These are phyloP conservation scores for Papilio helenus DNA, from an alignment of 1,140 invertebrate genomes.

Conservation along the genomic window DNA sequence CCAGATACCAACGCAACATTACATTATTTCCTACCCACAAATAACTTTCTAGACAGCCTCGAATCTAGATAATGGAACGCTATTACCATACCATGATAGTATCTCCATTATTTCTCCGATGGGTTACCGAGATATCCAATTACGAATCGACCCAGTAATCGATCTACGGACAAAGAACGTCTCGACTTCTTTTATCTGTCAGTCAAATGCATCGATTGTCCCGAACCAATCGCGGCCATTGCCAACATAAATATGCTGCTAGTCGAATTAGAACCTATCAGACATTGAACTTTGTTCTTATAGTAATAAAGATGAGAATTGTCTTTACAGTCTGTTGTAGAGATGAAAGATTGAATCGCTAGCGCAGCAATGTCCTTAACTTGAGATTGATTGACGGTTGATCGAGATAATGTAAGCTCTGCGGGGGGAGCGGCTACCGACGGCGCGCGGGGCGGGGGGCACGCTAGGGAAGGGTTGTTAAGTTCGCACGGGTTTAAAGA, in stretches of 20 bases:
- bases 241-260: conserved; percentile 44
- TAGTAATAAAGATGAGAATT: conserved; percentile 36
- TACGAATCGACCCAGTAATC: conserved; percentile 68
- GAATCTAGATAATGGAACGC: conserved; percentile 33
- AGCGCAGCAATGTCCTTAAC: conserved; percentile 54
- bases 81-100: conserved; percentile 43
- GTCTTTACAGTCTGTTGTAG: neutral
- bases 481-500: conserved; percentile 31
- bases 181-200: conserved; percentile 76
- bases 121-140: conserved; percentile 61
- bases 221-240: conserved; percentile 56
- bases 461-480: neutral
- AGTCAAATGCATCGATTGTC: conserved; percentile 73
- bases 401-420: conserved; percentile 68
- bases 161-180: conserved; percentile 67
- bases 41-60: conserved; percentile 31
- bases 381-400: conserved; percentile 70
- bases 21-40: conserved; percentile 22
- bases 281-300: conserved; percentile 19
- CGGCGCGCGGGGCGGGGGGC: neutral
- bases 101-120: conserved; percentile 57
- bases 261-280: neutral
- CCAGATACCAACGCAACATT: neutral
- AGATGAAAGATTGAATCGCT: conserved; percentile 30
- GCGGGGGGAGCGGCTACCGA: conserved; percentile 65